phyloP scores from a whole-genome alignment of 1,140 invertebrate species.

The Drosophila tani region DNA sequence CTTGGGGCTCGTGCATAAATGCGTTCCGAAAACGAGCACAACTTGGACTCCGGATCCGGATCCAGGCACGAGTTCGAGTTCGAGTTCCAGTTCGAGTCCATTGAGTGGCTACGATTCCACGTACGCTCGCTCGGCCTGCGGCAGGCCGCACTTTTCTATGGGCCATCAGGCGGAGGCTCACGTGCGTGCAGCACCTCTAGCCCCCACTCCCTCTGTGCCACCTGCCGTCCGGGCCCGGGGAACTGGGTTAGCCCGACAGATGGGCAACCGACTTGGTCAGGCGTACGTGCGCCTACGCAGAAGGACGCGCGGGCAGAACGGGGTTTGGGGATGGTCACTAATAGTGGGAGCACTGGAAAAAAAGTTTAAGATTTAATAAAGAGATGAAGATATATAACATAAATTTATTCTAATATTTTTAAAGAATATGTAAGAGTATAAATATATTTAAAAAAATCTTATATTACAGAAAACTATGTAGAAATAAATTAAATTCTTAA shows the following conservation, averaged over 20 bases:
- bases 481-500: not conserved
- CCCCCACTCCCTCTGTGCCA: slow-evolving; percentile 3
- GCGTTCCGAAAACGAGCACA: slow-evolving; percentile 35
- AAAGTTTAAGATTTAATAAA: not conserved
- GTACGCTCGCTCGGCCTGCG: slow-evolving; percentile 30
- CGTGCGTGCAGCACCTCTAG: slow-evolving; percentile 46
- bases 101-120: slow-evolving; percentile 43
- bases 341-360: slow-evolving; percentile 4
- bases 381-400: rapidly evolving
- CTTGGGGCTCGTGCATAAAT: slow-evolving; percentile 58
- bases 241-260: slow-evolving; percentile 60
- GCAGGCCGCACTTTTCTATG: slow-evolving; percentile 46
- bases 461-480: not conserved
- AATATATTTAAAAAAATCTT: not conserved
- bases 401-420: not conserved
- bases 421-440: not conserved
- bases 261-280: slow-evolving; percentile 44
- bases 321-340: slow-evolving; percentile 3
- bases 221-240: slow-evolving; percentile 25
- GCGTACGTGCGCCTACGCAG: slow-evolving; percentile 50
- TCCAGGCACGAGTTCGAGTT: not conserved
- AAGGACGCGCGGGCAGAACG: slow-evolving; percentile 3
- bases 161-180: slow-evolving; percentile 58
- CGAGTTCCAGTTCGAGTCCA: slow-evolving; percentile 34
- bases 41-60: slow-evolving; percentile 17